phyloP scores from a whole-genome alignment of 2,797 vertebrate species.

The Poeciliopsis paucimaculata region DNA sequence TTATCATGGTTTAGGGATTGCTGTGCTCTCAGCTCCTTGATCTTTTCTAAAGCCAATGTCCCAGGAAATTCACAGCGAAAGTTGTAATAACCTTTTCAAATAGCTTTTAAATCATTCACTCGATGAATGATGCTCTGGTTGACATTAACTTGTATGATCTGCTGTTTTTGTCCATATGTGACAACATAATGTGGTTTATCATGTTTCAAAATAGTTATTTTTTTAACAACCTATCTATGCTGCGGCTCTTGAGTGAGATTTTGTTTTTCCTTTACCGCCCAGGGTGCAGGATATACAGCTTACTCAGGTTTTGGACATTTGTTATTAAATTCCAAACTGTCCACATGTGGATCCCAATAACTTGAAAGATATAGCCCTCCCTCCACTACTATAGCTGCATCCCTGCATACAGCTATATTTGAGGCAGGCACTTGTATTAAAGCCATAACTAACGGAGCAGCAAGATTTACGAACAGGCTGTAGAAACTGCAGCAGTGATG shows the following conservation, averaged over 20 bases:
- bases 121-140: not conserved
- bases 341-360: not conserved
- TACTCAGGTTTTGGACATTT: not conserved
- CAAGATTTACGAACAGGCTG: too few relatives aligned
- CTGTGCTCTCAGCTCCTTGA: not conserved
- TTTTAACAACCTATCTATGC: not conserved
- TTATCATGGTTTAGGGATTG: not conserved
- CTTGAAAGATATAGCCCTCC: not conserved
- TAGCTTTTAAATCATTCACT: not conserved
- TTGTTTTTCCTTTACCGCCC: not conserved
- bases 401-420: not conserved
- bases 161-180: not conserved
- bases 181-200: not conserved
- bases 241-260: not conserved
- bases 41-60: not conserved
- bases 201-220: not conserved
- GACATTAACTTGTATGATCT: not conserved
- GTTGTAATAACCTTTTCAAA: not conserved
- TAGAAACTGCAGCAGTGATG: not conserved
- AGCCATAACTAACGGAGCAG: not conserved
- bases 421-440: not conserved
- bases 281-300: not conserved
- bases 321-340: not conserved
- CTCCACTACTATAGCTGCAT: not conserved
- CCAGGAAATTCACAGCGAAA: not conserved